Evolutionary conservation across 2,113 vertebrate genomes (phyloP).

Genomic region (Osmerus mordax): DNA sequence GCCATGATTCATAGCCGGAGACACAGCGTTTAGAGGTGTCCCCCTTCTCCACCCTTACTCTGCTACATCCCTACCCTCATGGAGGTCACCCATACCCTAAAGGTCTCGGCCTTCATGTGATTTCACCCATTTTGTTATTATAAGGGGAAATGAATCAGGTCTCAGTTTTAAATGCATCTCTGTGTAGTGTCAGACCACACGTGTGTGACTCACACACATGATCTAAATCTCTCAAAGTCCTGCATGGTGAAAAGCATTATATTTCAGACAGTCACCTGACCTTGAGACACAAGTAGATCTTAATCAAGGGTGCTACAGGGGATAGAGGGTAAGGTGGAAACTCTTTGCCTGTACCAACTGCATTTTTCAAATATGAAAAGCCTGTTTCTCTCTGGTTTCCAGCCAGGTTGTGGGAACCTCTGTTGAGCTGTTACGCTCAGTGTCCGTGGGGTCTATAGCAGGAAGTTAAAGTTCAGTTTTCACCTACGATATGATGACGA

Average conservation of each 20-base stretch:
- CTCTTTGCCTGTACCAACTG: slow-evolving; percentile 14
- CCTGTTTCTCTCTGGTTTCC: not conserved
- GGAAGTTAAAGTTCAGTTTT: slow-evolving; percentile 5
- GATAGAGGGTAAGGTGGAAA: slow-evolving; percentile 21
- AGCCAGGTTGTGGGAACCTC: not conserved
- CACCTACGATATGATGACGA: slow-evolving; percentile 5
- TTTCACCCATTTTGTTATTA: not conserved
- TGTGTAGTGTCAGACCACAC: not conserved
- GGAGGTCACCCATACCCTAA: not conserved
- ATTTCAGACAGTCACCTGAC: slow-evolving; percentile 32
- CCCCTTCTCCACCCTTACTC: not conserved
- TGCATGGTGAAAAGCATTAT: slow-evolving; percentile 35
- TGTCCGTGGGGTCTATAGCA: slow-evolving; percentile 22
- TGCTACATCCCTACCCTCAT: not conserved
- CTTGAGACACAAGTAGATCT: slow-evolving; percentile 26
- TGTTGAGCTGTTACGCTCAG: slow-evolving; percentile 16
- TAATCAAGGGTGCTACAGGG: slow-evolving; percentile 2
- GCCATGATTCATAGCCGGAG: slow-evolving; percentile 85
- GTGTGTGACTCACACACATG: slow-evolving; percentile 31
- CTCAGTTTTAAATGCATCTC: slow-evolving; percentile 33
- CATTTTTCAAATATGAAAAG: not conserved
- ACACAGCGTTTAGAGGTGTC: slow-evolving; percentile 69
- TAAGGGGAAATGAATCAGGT: not conserved
- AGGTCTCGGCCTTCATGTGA: not conserved
- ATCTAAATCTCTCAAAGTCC: slow-evolving; percentile 36